These are phyloP conservation scores for Whitmania pigra DNA, from an alignment of 1,140 invertebrate genomes.

Conservation along the genomic window DNA sequence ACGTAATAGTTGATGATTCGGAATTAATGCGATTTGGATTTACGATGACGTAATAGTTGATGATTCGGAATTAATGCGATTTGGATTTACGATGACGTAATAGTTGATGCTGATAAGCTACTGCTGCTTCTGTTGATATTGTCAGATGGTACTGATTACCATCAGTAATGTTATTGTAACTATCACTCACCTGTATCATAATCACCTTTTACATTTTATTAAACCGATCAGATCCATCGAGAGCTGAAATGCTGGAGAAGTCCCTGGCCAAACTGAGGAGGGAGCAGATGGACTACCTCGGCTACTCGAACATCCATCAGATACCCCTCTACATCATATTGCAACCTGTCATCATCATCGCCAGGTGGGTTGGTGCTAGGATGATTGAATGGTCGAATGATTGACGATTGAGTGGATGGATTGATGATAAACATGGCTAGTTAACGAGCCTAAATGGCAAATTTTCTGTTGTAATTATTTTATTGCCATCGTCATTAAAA, in stretches of 20 bases:
- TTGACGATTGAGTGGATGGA: neutral
- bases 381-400: neutral
- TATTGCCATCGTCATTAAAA: no score
- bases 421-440: neutral
- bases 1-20: neutral
- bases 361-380: conserved; percentile 37
- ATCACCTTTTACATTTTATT: neutral
- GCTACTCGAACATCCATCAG: conserved; percentile 62
- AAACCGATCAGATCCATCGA: neutral
- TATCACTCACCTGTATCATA: neutral
- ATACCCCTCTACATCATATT: conserved; percentile 59
- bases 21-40: no score
- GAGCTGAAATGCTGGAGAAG: neutral
- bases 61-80: neutral
- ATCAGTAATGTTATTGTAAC: neutral
- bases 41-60: neutral
- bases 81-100: neutral
- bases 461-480: neutral
- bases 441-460: neutral
- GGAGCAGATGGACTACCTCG: conserved; percentile 59
- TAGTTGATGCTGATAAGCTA: neutral
- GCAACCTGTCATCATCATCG: conserved; percentile 49
- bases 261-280: neutral
- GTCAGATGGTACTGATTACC: no score
- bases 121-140: neutral